Base-by-base conservation (phyloP, 2,888 invertebrate species). In the Phyto melanocephala region DNA sequence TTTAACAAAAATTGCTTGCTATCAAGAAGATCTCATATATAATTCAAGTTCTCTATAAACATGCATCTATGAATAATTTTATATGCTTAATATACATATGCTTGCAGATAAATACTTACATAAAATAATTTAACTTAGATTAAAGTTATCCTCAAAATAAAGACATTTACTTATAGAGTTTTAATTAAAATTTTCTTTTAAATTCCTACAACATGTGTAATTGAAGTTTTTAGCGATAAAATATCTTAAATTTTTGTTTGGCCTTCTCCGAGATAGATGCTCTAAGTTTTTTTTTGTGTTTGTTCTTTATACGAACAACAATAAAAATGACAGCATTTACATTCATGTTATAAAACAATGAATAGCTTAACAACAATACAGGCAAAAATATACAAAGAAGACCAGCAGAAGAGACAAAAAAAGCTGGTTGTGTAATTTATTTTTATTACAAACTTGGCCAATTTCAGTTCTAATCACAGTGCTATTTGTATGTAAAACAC, bases 381-480 rank as follows among this genome's bases (percentile, higher is more conserved):
- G 47, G 22, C 28, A 72, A 60, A 45, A 72, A 15, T 24, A 15
- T 40, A 37, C 33, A 71, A 60, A 50, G 37, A 56, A 56, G 17
- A 35, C 65, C 40, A 68, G 67, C 6, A 68, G 8, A 40, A 54
- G 13, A 60, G 37, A 13, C n/a, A 79, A 68, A 86, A 78, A 83
- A 74, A 24, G 37, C 35, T n/a, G 37, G 37, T 71, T n/a, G 62
- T 81, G 86, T 79, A 84, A 86, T 86, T 86, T 86, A 86, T 84
- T 86, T 86, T 86, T 86, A 86, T 86, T 86, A 83, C 84, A 85
- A 86, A 86, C 85, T 86, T 85, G 86, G 84, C 84, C 86, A 86
- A 86, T 86, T 86, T 85, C 58, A 84, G 80, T 84, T 83, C 84
- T 85, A 86, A 85, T 81, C 83, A 82, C 84, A 80, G 76, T 56